phyloP scores from a whole-genome alignment of 2,797 vertebrate species.

The Phaenicophaeus curvirostris region DNA sequence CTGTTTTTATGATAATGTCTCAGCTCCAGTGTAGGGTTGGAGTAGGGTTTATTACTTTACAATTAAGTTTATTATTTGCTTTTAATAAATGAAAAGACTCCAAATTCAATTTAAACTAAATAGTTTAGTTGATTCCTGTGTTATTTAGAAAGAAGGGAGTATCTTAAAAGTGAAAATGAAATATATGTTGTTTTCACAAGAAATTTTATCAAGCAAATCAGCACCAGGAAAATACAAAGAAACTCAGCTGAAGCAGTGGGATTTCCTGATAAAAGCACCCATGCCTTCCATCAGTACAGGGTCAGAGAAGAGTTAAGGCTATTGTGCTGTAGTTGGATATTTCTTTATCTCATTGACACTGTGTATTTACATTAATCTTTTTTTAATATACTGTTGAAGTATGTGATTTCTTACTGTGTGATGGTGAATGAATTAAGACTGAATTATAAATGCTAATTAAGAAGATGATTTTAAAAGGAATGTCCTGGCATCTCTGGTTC shows the following conservation, averaged over 20 bases:
- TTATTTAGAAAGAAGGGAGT: not conserved
- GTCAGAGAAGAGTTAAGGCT: not conserved
- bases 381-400: not conserved
- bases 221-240: not conserved
- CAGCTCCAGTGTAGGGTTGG: not conserved
- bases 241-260: not conserved
- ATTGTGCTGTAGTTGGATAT: not conserved
- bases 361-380: not conserved
- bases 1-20: not conserved
- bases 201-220: not conserved
- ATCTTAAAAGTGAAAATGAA: not conserved
- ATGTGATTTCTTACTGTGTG: not conserved
- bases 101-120: not conserved
- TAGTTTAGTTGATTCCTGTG: not conserved
- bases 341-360: not conserved
- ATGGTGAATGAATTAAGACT: not conserved
- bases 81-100: not conserved
- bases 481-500: not conserved
- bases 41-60: not conserved
- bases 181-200: not conserved
- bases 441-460: not conserved
- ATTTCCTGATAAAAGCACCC: not conserved
- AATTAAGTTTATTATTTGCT: not conserved
- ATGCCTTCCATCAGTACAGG: not conserved
- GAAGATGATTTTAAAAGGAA: not conserved